Base-by-base conservation (phyloP, 2,113 vertebrate genomes). In the Semicossyphus pulcher region DNA sequence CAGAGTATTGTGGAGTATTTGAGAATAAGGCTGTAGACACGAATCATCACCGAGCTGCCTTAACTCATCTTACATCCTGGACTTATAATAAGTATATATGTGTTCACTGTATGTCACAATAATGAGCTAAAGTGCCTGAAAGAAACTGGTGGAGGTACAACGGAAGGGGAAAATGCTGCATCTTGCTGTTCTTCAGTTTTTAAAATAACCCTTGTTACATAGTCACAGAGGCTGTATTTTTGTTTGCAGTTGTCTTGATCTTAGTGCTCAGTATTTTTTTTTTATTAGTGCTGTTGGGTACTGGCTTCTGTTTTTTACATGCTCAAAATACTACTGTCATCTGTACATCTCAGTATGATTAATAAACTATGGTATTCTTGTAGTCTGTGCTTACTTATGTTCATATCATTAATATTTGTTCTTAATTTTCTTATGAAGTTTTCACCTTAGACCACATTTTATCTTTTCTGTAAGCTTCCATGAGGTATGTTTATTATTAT, bases 41-140 rank as follows among this genome's bases (percentile, higher is more conserved):
- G 28, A 15, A 28, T 42, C 10, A 16, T 75, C 42, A 60, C 73
- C 51, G n/a, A 83, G 32, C 41, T 63, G 56, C 88, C 86, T 89
- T 73, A 78, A 80, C 61, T 81, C 36, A 63, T 65, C 31, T 77
- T 31, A 66, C 37, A 52, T 74, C 49, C 28, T 25, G 29, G 72
- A 71, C 44, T 58, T 53, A 20, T 15, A 44, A n/a, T 44, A 7
- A n/a, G 4, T 20, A 16, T 21, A 8, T 20, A 39, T 36, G 20
- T 25, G 11, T 32, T 1, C 37, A 59, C 51, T 58, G 36, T 53
- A 15, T 67, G 47, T 78, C 5, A 41, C 51, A 78, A 41, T 57
- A 80, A 54, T 78, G 36, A 88, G 49, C 54, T 59, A n/a, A 84
- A 90, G 90, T 92, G 89, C 92, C 90, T 91, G 39, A 76, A 62